phyloP scores from a whole-genome alignment of 1,140 invertebrate genomes.

The Drosophila kepulauana region DNA sequence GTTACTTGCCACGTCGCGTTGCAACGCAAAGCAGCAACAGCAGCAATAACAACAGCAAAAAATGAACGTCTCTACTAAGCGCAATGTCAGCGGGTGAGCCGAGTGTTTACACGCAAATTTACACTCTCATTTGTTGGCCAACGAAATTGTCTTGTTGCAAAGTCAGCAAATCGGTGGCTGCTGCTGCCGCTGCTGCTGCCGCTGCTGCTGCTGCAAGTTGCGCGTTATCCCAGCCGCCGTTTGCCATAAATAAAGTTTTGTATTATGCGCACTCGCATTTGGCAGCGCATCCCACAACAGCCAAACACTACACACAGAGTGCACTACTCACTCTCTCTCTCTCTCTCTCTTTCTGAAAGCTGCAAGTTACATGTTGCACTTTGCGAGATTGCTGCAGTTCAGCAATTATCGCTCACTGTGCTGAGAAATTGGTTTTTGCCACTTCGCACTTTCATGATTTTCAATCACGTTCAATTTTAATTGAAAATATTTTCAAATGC shows the following conservation, averaged over 20 bases:
- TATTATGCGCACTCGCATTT: constrained; percentile 77
- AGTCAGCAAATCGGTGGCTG: constrained; percentile 60
- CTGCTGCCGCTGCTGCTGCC: constrained; percentile 11
- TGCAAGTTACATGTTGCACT: constrained; percentile 3
- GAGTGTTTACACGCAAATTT: constrained; percentile 85
- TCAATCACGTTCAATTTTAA: constrained; percentile 83
- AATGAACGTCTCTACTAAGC: constrained; percentile 42
- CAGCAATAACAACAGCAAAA: too few relatives aligned
- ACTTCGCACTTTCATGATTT: constrained; percentile 83
- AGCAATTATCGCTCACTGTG: constrained; percentile 80
- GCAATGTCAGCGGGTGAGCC: constrained; percentile 82
- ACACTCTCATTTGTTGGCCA: constrained; percentile 84
- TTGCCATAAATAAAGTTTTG: constrained; percentile 80
- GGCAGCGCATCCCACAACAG: constrained; percentile 79
- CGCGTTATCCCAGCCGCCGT: constrained; percentile 63
- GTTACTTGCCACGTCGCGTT: constrained; percentile 24
- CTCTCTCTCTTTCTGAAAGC: not conserved
- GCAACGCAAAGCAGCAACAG: constrained; percentile 7
- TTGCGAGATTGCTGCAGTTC: constrained; percentile 35
- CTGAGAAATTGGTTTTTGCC: constrained; percentile 83
- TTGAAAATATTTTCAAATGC: constrained; percentile 75
- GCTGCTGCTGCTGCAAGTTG: constrained; percentile 35
- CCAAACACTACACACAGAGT: not conserved
- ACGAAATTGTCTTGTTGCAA: constrained; percentile 72
- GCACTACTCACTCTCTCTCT: not conserved